Base-by-base conservation (phyloP, 2,797 vertebrate species). In the Schizopygopsis pylzovi region DNA sequence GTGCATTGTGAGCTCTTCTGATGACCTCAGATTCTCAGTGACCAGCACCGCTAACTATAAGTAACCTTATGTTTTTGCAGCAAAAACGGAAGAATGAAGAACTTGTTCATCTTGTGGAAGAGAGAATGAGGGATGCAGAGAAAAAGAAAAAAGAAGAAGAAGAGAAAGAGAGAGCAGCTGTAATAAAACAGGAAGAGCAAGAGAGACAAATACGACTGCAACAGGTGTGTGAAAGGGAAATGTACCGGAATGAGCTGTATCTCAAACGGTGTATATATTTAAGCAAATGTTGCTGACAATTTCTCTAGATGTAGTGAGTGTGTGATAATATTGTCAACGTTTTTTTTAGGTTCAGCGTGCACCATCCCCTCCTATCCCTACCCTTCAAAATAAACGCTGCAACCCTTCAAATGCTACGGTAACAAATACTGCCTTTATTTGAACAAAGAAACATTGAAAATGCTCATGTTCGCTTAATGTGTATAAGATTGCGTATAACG, bases 21-120 rank as follows among this genome's bases (percentile, higher is more conserved):
- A 77, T 39, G 20, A 59, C 37, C 52, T n/a, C 33, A 39, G 10
- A 22, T 11, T 77, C 33, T 59, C 18, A 39, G 11, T 77, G 28
- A 56, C 18, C 6, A 78, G 37, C 75, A 15, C 20, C 0, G 1
- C 33, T 78, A 33, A 59, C 6, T 56, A 59, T 41, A 59, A 41
- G 6, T 22, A 78, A 33, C 28, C 28, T 16, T 25, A n/a, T 79
- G 15, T 77, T 52, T 47, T 88, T 89, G 80, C 89, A 98, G 98
- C 94, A 96, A 96, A 96, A 95, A 82, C 89, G 95, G 37, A 97
- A 97, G 93, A 97, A 96, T 73, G 95, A 96, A 90, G 97, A 97
- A 92, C 89, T 96, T 76, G 93, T 96, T 89, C 90, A 94, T 91
- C 91, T 95, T 90, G 91, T 96, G 89, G 94, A 97, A 81, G 89